Conservation (phyloP, 1,140 invertebrate species). For the Penaeus indicus region DNA sequence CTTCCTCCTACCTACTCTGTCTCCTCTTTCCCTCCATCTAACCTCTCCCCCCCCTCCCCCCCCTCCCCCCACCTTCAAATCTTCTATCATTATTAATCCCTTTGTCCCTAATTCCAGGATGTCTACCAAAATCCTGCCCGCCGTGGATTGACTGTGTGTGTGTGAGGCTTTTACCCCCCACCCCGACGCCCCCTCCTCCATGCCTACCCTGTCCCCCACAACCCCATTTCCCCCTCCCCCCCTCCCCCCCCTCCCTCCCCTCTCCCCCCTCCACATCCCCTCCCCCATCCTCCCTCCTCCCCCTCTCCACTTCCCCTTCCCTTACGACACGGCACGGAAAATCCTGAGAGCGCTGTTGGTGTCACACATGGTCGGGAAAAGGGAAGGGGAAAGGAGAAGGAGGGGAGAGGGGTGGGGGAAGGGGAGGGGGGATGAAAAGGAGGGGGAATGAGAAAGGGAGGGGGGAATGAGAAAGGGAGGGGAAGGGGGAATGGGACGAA, state of each 20-base stretch:
- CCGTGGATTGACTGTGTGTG: too few species aligned
- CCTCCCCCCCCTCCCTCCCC: not conserved
- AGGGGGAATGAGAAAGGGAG: too few species aligned
- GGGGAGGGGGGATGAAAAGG: too few species aligned
- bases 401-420: too few species aligned
- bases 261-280: not conserved
- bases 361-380: too few species aligned
- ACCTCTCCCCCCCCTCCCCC: not conserved
- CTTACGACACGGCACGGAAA: too few species aligned
- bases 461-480: too few species aligned
- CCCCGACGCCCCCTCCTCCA: too few species aligned
- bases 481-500: too few species aligned
- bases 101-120: not conserved
- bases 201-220: not conserved
- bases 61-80: not conserved
- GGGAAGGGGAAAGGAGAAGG: too few species aligned
- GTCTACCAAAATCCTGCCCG: too few species aligned
- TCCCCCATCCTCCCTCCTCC: not conserved
- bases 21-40: conserved; percentile 4
- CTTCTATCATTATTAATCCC: not conserved
- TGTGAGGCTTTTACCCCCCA: not conserved
- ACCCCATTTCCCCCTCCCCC: not conserved
- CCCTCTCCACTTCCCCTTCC: not conserved
- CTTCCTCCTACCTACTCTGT: not conserved
- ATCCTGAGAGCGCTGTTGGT: too few species aligned